Percentiles rank a stretch among this genome's conserved stretches.
Conservation (phyloP, 30 jellyfish, hydroid and myxozoan genomes). For the Chironex yamaguchii region DNA sequence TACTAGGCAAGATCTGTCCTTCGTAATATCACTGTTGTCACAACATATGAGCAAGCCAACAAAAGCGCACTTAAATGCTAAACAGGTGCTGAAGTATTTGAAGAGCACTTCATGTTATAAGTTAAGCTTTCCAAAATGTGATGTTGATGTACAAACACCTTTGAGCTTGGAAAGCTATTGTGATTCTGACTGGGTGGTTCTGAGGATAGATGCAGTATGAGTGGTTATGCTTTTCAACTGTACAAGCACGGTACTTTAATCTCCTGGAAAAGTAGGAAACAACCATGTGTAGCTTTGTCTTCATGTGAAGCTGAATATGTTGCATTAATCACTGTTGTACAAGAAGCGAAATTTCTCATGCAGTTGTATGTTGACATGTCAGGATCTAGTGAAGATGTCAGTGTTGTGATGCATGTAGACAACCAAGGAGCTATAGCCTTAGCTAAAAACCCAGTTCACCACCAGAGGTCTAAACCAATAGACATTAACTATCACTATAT, state of each 20-base stretch:
- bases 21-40: too few species aligned
- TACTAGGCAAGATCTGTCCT: too few species aligned
- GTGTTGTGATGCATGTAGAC: background rate
- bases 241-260: conserved; percentile 24
- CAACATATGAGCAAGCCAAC: too few species aligned
- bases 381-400: background rate
- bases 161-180: conserved; percentile 5
- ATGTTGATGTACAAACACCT: background rate
- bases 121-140: background rate
- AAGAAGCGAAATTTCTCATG: background rate
- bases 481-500: background rate
- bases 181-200: conserved; percentile 22
- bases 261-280: conserved; percentile 49
- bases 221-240: conserved; percentile 32
- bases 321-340: background rate
- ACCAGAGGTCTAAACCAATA: background rate
- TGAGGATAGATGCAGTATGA: conserved; percentile 31
- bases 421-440: background rate
- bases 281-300: background rate
- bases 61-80: too few species aligned
- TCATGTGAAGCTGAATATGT: background rate
- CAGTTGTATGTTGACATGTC: too few species aligned
- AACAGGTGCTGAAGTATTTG: background rate
- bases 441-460: background rate
- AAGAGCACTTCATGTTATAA: background rate